These are phyloP conservation scores for Ictidomys tridecemlineatus DNA, from an alignment of 2,113 vertebrate genomes.

Conservation along the genomic window DNA sequence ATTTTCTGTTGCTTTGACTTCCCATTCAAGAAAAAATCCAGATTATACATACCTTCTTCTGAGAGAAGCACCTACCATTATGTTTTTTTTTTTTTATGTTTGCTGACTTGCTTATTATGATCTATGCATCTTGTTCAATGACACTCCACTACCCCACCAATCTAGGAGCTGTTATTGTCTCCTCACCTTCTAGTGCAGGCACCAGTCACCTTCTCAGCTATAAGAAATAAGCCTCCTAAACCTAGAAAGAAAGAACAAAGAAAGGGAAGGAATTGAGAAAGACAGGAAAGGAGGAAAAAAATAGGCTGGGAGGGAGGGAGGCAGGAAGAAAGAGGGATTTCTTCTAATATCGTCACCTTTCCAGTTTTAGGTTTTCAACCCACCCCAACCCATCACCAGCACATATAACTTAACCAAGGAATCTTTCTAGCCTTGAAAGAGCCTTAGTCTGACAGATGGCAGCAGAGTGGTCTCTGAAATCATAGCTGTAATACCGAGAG, in stretches of 20 bases:
- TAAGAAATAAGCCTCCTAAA: not conserved
- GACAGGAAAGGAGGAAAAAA: not conserved
- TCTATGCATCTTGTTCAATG: not conserved
- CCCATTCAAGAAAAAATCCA: not conserved
- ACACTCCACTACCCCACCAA: not conserved
- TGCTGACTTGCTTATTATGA: too few species aligned
- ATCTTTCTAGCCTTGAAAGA: not conserved
- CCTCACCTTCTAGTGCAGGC: not conserved
- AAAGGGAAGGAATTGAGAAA: not conserved
- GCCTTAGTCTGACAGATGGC: not conserved
- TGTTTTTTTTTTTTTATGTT: not conserved
- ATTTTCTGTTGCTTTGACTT: not conserved
- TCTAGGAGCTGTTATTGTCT: not conserved
- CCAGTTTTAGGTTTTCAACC: not conserved
- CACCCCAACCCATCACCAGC: not conserved
- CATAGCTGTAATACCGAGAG: not conserved
- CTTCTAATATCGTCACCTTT: not conserved
- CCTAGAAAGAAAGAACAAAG: not conserved
- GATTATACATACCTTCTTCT: not conserved
- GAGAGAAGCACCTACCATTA: not conserved
- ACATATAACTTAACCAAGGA: conserved; percentile 26
- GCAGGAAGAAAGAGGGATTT: not conserved
- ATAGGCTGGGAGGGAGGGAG: accelerated
- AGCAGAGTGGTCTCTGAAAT: not conserved
- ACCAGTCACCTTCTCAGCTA: not conserved